phyloP scores from a whole-genome alignment of 2,888 invertebrate species.

The Nasonia oneida region DNA sequence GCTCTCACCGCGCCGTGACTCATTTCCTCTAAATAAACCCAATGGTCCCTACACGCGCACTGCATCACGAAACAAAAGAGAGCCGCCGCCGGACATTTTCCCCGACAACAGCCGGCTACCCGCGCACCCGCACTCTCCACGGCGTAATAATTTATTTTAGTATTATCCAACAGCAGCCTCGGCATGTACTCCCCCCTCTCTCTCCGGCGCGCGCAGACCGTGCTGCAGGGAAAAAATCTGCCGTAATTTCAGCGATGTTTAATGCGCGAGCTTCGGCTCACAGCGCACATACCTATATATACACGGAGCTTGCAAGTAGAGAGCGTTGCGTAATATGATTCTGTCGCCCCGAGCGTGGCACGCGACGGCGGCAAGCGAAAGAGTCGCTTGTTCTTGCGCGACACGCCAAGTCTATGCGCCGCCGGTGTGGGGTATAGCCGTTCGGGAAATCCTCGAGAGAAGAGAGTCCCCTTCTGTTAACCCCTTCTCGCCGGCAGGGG shows the following conservation, averaged over 20 bases:
- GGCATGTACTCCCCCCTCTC: not conserved
- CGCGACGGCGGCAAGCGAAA: conserved; percentile 6
- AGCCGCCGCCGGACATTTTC: conserved; percentile 12
- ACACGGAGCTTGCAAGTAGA: not conserved
- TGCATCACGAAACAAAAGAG: conserved; percentile 5
- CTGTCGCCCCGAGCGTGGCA: conserved; percentile 36
- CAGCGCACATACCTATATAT: not conserved
- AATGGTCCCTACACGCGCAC: not conserved
- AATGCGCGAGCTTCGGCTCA: conserved; percentile 46
- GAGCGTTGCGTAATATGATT: conserved; percentile 52
- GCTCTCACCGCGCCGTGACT: no score
- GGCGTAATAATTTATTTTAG: conserved; percentile 49
- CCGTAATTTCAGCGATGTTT: conserved; percentile 55
- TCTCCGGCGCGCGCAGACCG: not conserved
- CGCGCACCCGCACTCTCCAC: not conserved
- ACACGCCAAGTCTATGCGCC: not conserved
- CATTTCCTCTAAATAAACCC: not conserved
- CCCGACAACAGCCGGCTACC: not conserved
- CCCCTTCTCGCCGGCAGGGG: not conserved
- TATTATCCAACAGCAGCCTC: conserved; percentile 6
- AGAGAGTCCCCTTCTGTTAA: not conserved
- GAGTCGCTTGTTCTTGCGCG: not conserved
- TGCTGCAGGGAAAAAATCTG: conserved; percentile 23
- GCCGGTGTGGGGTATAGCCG: not conserved
- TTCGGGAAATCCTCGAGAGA: conserved; percentile 10